Evolutionary conservation across 2,113 vertebrate genomes (phyloP), one percentile per base, ranked within the genome.

Genomic region (Pyrgilauda ruficollis): DNA sequence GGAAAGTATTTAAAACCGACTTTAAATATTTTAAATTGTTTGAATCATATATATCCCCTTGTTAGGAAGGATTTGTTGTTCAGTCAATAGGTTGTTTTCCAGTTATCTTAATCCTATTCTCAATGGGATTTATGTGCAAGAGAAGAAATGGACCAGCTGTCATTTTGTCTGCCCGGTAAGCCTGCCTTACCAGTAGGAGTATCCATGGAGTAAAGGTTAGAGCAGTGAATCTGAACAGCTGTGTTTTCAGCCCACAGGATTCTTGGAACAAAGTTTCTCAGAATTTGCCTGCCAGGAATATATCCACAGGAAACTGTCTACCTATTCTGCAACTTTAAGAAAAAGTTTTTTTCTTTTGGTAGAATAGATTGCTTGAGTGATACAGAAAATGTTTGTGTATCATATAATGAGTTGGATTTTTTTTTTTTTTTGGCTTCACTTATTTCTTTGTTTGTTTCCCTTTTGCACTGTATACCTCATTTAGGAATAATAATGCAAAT

Each of bases 71-170:
- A 59, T 94, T 87, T 95, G 77, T 87, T 72, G 16, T 90, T 92
- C 92, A 96, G 76, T 92, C 82, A 76, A 72, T 75, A 94, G 90
- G 66, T 61, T 96, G 59, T 39, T 72, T 96, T 91, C 78, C 93
- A 95, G 84, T 95, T 97, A 84, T 78, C 91, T 94, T 97, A 97
- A 97, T 97, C 97, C 92, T 92, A 80, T 85, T 97, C 93, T 95
- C 93, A 97, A 96, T 75, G 86, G 95, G 97, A 96, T 98, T 98
- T 98, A 94, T 62, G 88, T 85, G 91, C 63, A 94, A 62, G 94
- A 83, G 69, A 84, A 92, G 95, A 90, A 93, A 93, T 52, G 49
- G 90, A 75, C 92, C 97, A 97, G 96, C 97, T 98, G 97, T 98
- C 96, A 69, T 64, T 43, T 76, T 88, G 92, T 97, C 96, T 97